Evolutionary conservation across 2,113 vertebrate species (phyloP).

Genomic region (Albula glossodonta): DNA sequence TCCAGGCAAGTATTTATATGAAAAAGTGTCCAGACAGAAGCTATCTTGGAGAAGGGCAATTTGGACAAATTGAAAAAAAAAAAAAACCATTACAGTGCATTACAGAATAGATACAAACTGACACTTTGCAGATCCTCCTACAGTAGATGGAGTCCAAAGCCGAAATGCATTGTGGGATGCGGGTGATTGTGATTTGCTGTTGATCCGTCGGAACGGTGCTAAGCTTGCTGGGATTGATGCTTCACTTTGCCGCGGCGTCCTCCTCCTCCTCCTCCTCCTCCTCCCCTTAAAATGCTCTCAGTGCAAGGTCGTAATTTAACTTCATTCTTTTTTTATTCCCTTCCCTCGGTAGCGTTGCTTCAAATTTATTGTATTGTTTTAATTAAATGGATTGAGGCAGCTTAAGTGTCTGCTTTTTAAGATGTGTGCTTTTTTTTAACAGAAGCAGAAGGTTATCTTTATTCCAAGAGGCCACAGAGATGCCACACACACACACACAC

Average conservation of each 20-base stretch:
- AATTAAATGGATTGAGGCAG: conserved; percentile 34
- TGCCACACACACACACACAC: not conserved
- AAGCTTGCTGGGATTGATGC: conserved; percentile 52
- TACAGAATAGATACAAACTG: too few species aligned
- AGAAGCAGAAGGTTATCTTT: conserved; percentile 16
- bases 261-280: conserved; percentile 31
- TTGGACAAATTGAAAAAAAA: too few species aligned
- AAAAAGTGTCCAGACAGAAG: conserved; percentile 8
- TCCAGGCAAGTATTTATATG: not conserved
- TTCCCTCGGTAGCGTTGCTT: conserved; percentile 24
- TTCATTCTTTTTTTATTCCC: conserved; percentile 38
- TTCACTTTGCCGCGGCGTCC: conserved; percentile 15
- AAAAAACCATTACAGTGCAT: too few species aligned
- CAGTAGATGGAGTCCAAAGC: conserved; percentile 4
- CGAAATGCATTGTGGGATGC: conserved; percentile 18
- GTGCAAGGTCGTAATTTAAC: conserved; percentile 27
- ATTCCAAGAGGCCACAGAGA: not conserved
- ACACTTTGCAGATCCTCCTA: conserved; percentile 16
- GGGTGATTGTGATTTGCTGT: conserved; percentile 47
- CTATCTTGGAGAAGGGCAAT: too few species aligned
- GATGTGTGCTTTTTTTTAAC: conserved; percentile 2
- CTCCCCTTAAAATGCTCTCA: conserved; percentile 30
- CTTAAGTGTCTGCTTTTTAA: conserved; percentile 29
- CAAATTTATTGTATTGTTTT: conserved; percentile 24
- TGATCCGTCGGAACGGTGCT: conserved; percentile 45